Evolutionary conservation across 2,888 invertebrate genomes (phyloP), one percentile per base, ranked within the genome.

Genomic region (Argyresthia albistria): DNA sequence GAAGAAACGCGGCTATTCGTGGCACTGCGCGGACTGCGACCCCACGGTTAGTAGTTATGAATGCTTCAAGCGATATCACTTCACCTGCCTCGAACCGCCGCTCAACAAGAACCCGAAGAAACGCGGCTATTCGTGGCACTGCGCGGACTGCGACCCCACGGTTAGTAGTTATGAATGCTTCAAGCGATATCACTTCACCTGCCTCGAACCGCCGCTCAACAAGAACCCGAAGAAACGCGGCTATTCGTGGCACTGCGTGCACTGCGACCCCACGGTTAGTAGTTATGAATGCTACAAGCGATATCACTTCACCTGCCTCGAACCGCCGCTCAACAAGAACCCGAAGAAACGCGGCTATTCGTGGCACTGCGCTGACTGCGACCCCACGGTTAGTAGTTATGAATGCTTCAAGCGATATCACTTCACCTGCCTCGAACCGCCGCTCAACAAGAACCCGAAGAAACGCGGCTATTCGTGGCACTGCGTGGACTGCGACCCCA

Each of bases 1-100:
- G 1, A 97, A 97, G 88, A 93, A 94, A 66, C 91, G 97, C 53
- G 97, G 97, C 39, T 97, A 97, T 74, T 95, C 95, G 11, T 97
- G 97, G 97, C 96, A 96, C 78, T 97, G 97, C 80, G 96, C 96
- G 51, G 96, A 96, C 76, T 97, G 97, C 89, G 97, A 97, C 88
- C 95, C 95, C 55, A 95, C 95, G 65, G 96, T 94, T 76, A 90
- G 90, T 89, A 49, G 8, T 36, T 36, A 7, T 36, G 35, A 35
- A 43, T 53, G 50, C 35, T 16, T 48, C n/a, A n/a, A n/a, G n/a
- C n/a, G n/a, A n/a, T n/a, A n/a, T n/a, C n/a, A n/a, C n/a, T n/a
- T n/a, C n/a, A n/a, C n/a, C n/a, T n/a, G n/a, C n/a, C n/a, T n/a
- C n/a, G n/a, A n/a, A n/a, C n/a, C n/a, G n/a, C n/a, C n/a, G n/a